Percentiles rank a stretch among this genome's conserved stretches.
Evolutionary conservation across 2,113 vertebrate species (phyloP).

Genomic region (Felis chaus): DNA sequence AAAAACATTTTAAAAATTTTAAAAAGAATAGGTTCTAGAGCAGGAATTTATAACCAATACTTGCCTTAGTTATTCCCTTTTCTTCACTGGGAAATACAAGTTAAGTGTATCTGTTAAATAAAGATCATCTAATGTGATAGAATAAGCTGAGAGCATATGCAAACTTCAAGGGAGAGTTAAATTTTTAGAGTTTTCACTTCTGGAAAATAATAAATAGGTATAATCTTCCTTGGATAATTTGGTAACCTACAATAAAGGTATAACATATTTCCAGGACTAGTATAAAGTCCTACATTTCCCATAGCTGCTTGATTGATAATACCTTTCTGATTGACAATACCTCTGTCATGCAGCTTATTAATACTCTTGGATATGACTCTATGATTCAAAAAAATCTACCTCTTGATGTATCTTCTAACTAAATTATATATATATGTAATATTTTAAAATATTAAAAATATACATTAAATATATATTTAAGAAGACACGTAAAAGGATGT

Average conservation of each 20-base stretch:
- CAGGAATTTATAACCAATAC: background rate
- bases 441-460: background rate
- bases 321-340: background rate
- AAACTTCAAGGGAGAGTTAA: background rate
- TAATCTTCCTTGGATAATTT: background rate
- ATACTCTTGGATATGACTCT: background rate
- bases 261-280: background rate
- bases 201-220: background rate
- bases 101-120: background rate
- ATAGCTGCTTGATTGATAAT: background rate
- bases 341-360: background rate
- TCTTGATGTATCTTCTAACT: background rate
- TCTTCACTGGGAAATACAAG: background rate
- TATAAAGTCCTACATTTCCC: background rate
- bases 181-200: background rate
- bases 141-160: background rate
- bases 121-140: background rate
- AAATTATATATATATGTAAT: background rate
- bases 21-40: background rate
- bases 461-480: background rate
- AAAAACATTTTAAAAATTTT: background rate
- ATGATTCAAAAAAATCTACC: background rate
- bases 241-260: background rate
- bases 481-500: background rate
- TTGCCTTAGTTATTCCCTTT: background rate